A percentile compares a stretch with the other conserved stretches of the same genome.
Conservation (phyloP, 2,797 vertebrate genomes). For the Siniperca undulata region DNA sequence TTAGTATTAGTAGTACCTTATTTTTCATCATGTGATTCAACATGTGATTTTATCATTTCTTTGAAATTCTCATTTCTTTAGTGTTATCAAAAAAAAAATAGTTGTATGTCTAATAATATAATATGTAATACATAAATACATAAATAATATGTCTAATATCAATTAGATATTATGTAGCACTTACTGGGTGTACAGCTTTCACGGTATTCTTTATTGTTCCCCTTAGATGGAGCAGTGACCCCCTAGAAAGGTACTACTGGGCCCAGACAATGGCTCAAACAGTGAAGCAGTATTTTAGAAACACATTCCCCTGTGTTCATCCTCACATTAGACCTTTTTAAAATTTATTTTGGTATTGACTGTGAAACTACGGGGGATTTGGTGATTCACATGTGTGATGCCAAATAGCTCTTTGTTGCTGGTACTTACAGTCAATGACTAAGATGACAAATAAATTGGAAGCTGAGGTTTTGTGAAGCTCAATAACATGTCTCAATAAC, state of each 20-base stretch:
- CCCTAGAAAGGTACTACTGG: too few species aligned
- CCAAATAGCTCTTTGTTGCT: constrained; percentile 25
- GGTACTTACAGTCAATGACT: constrained; percentile 18
- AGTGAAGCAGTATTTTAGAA: neutral
- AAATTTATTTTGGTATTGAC: constrained; percentile 2
- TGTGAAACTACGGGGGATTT: constrained; percentile 27
- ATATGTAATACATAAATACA: too few species aligned
- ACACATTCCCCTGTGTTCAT: neutral
- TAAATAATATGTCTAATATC: neutral
- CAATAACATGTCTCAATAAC: neutral
- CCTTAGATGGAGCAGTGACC: neutral
- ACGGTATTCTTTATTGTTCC: neutral
- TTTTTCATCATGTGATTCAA: neutral
- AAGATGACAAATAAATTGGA: constrained; percentile 36
- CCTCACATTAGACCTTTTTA: neutral
- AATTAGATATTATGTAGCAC: neutral
- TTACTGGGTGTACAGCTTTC: neutral
- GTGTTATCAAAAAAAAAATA: neutral
- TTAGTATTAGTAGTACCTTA: too few species aligned
- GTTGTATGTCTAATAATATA: neutral
- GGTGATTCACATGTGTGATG: constrained; percentile 33
- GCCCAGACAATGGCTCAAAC: too few species aligned
- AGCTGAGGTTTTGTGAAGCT: constrained; percentile 26
- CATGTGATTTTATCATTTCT: too few species aligned
- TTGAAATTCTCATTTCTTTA: too few species aligned